phyloP scores from a whole-genome alignment of 2,888 invertebrate species.

The Zygogramma bicolorata region DNA sequence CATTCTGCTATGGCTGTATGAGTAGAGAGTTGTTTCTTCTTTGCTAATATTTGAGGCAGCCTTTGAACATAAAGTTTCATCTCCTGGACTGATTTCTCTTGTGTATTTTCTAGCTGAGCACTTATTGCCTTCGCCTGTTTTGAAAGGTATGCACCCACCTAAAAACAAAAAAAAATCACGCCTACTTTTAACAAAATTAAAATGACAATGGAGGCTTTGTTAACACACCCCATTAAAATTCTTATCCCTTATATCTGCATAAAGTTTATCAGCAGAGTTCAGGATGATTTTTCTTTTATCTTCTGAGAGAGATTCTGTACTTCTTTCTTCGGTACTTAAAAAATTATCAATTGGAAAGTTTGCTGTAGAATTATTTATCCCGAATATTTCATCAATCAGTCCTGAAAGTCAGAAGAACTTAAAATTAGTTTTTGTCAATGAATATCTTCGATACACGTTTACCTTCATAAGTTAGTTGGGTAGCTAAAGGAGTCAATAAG shows the following conservation, averaged over 20 bases:
- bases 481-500: constrained; percentile 90
- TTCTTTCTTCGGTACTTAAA: constrained; percentile 74
- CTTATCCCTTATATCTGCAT: constrained; percentile 90
- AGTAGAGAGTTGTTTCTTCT: constrained; percentile 86
- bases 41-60: constrained; percentile 87
- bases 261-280: constrained; percentile 91
- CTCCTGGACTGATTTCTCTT: constrained; percentile 93
- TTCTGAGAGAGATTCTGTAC: constrained; percentile 71
- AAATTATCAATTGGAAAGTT: constrained; percentile 90
- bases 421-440: neutral
- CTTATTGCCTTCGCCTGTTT: constrained; percentile 89
- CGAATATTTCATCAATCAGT: constrained; percentile 94
- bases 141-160: constrained; percentile 86
- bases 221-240: constrained; percentile 84
- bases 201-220: neutral
- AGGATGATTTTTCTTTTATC: constrained; percentile 83
- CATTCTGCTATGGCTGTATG: constrained; percentile 95
- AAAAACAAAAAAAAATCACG: constrained; percentile 27
- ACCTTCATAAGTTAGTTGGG: constrained; percentile 96
- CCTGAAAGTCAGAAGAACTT: constrained; percentile 61
- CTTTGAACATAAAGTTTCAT: constrained; percentile 93
- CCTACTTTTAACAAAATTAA: neutral
- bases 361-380: constrained; percentile 84
- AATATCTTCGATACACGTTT: neutral
- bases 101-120: constrained; percentile 86